Percentiles rank a stretch among this genome's conserved stretches.
phyloP scores from a whole-genome alignment of 2,113 vertebrate species.

The Crotalus horridus region DNA sequence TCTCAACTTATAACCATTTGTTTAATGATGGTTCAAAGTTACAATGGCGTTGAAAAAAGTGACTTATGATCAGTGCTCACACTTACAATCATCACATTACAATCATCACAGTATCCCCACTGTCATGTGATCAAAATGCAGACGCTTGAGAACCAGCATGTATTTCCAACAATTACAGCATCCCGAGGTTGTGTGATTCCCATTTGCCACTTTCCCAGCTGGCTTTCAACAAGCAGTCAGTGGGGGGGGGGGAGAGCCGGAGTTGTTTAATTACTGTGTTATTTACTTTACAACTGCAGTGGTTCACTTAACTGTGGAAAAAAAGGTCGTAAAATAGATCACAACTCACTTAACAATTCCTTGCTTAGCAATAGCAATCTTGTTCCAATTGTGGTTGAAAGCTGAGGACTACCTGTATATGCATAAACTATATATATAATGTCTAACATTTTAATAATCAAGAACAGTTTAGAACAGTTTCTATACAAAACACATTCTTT shows the following conservation, averaged over 20 bases:
- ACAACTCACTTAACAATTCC: background rate
- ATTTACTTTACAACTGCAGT: background rate
- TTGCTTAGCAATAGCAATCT: background rate
- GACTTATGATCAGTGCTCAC: background rate
- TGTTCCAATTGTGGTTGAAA: background rate
- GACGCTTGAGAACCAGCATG: background rate
- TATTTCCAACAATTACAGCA: background rate
- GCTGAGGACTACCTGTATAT: background rate
- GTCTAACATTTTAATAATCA: slow-evolving; percentile 20
- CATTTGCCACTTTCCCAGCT: background rate
- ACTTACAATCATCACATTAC: background rate
- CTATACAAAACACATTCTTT: slow-evolving; percentile 17
- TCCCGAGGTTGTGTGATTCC: background rate
- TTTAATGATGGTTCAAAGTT: background rate
- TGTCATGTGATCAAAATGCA: background rate
- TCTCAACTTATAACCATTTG: background rate
- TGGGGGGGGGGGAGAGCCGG: background rate
- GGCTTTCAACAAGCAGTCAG: background rate
- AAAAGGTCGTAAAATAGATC: background rate
- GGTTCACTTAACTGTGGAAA: background rate
- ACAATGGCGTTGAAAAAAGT: background rate
- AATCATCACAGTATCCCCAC: background rate
- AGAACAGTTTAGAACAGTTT: background rate
- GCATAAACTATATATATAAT: background rate
- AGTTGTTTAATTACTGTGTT: background rate